Evolutionary conservation across 2,888 invertebrate species (phyloP).

Genomic region (Habroteleia sp.): DNA sequence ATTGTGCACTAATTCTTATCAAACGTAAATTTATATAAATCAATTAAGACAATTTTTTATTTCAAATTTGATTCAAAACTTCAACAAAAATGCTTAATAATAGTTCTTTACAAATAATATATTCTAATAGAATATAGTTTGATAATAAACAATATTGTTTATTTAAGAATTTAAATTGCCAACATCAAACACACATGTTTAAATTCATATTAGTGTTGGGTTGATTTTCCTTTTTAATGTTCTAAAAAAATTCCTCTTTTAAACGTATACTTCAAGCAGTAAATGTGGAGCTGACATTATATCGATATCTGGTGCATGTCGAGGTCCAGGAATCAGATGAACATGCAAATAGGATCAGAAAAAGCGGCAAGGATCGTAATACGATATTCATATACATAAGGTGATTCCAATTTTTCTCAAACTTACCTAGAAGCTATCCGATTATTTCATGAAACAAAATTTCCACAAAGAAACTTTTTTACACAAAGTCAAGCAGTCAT

Average conservation of each 20-base stretch:
- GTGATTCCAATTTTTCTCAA: conserved; percentile 20
- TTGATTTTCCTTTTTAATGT: conserved; percentile 1
- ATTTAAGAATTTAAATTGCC: no score
- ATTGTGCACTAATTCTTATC: no score
- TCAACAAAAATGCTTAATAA: no score
- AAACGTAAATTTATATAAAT: no score
- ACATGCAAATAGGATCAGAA: conserved; percentile 38
- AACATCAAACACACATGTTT: no score
- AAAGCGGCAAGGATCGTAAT: conserved; percentile 22
- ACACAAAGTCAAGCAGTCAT: no score
- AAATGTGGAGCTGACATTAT: conserved; percentile 65
- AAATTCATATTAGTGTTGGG: no score
- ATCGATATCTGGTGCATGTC: conserved; percentile 73
- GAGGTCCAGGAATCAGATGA: conserved; percentile 42
- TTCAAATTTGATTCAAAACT: no score
- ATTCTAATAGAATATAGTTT: no score
- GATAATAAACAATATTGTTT: no score
- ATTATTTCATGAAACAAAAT: conserved; percentile 7
- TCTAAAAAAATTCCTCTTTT: conserved; percentile 14
- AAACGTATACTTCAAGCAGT: conserved; percentile 11
- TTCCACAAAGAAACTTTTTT: background rate
- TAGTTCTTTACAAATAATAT: no score
- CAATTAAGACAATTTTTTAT: no score
- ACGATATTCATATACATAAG: conserved; percentile 5
- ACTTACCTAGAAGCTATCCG: background rate